phyloP scores from a whole-genome alignment of 2,888 invertebrate species.

The Nipponacmea schrenckii region DNA sequence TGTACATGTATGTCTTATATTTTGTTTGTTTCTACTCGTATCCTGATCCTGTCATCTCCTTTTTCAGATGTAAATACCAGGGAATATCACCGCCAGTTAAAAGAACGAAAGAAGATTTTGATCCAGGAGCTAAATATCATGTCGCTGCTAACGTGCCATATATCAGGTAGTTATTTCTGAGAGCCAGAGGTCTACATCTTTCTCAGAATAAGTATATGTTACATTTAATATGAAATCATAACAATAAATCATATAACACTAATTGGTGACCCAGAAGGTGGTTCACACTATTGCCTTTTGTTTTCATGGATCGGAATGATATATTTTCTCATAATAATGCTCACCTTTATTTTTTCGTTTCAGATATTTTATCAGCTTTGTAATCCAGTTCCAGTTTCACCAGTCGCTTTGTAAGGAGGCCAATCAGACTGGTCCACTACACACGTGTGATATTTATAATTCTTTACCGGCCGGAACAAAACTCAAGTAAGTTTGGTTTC shows the following conservation, averaged over 20 bases:
- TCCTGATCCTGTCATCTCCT: too few species aligned
- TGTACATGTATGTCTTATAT: too few species aligned
- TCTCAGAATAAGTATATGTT: too few species aligned
- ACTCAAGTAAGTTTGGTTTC: slow-evolving; percentile 74
- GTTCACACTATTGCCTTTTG: too few species aligned
- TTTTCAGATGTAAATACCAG: slow-evolving; percentile 57
- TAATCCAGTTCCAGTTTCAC: slow-evolving; percentile 92
- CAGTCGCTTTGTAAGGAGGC: slow-evolving; percentile 83
- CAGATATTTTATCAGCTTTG: slow-evolving; percentile 91
- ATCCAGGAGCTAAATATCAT: slow-evolving; percentile 58
- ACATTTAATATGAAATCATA: too few species aligned
- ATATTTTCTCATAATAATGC: too few species aligned
- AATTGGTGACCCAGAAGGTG: too few species aligned
- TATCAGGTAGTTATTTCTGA: slow-evolving; percentile 45
- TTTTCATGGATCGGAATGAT: too few species aligned
- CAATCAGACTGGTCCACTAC: slow-evolving; percentile 80
- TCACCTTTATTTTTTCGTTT: background rate
- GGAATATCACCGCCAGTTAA: slow-evolving; percentile 57
- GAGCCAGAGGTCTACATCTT: too few species aligned
- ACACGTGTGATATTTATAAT: slow-evolving; percentile 90
- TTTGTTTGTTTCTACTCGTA: too few species aligned
- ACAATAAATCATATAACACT: too few species aligned
- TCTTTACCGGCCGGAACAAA: slow-evolving; percentile 85
- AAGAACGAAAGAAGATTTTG: slow-evolving; percentile 50
- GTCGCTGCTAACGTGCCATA: slow-evolving; percentile 52